A percentile compares a stretch with the other conserved stretches of the same genome.
Evolutionary conservation across 1,140 invertebrate species (phyloP).

Genomic region (Hermetia illucens): DNA sequence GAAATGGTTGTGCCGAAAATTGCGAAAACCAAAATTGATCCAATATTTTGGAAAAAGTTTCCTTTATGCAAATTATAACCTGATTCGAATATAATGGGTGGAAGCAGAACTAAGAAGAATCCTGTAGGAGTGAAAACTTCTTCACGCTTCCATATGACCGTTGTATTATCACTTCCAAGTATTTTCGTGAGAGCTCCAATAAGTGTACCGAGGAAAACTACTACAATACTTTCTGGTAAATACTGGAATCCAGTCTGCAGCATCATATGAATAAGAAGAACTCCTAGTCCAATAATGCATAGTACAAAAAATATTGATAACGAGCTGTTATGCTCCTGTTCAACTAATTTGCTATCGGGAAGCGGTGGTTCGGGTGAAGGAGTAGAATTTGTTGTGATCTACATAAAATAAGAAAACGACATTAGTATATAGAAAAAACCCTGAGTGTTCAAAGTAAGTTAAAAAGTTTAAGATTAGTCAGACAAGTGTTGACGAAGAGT

Average conservation of each 20-base stretch:
- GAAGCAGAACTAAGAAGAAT: slow-evolving; percentile 92
- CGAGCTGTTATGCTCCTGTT: slow-evolving; percentile 91
- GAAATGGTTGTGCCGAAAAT: slow-evolving; percentile 94
- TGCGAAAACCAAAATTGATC: slow-evolving; percentile 87
- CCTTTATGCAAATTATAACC: slow-evolving; percentile 98
- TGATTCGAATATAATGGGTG: slow-evolving; percentile 97
- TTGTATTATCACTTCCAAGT: slow-evolving; percentile 77
- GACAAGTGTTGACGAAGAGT: too few relatives aligned
- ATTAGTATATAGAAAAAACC: too few relatives aligned
- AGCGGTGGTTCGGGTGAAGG: slow-evolving; percentile 20
- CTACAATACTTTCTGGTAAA: slow-evolving; percentile 93
- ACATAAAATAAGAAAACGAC: too few relatives aligned
- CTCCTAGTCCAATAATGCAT: slow-evolving; percentile 81
- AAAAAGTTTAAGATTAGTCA: too few relatives aligned
- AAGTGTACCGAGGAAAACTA: slow-evolving; percentile 84
- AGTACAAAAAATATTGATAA: slow-evolving; percentile 95
- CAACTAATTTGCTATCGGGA: slow-evolving; percentile 68
- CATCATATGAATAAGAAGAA: slow-evolving; percentile 87
- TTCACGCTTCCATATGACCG: slow-evolving; percentile 90
- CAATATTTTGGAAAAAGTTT: slow-evolving; percentile 98
- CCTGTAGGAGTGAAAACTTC: slow-evolving; percentile 94
- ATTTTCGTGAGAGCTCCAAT: slow-evolving; percentile 86
- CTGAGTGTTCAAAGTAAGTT: too few relatives aligned
- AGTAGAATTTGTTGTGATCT: slow-evolving; percentile 8
- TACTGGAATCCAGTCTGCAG: slow-evolving; percentile 93